Percentiles rank a stretch among this genome's conserved stretches.
Conservation (phyloP, 2,113 vertebrate genomes). For the Chaetorhynchus papuensis region DNA sequence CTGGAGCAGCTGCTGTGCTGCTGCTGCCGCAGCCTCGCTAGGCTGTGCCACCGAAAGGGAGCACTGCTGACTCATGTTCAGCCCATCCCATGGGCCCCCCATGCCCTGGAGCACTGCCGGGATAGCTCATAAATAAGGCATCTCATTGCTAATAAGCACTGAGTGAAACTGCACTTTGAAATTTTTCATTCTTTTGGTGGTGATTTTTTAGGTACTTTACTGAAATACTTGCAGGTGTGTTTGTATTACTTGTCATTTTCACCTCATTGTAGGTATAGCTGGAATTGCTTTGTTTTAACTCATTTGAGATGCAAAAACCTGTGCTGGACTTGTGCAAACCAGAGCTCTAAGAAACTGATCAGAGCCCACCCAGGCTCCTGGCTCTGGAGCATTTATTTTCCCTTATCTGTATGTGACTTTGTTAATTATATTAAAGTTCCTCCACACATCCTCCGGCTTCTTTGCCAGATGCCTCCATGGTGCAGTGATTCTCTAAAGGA, state of each 20-base stretch:
- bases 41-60: neutral
- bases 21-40: rapidly evolving
- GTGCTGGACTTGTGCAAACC: neutral
- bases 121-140: rapidly evolving
- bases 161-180: neutral
- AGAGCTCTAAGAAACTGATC: neutral
- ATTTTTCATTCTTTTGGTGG: neutral
- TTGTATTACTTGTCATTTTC: neutral
- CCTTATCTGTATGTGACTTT: rapidly evolving
- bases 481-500: rapidly evolving
- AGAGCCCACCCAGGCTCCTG: neutral
- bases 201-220: neutral
- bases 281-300: neutral
- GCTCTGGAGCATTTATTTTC: neutral
- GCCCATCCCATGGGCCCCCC: neutral
- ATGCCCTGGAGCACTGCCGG: neutral
- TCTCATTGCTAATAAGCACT: neutral
- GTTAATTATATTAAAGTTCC: neutral
- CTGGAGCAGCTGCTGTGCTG: neutral
- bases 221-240: neutral
- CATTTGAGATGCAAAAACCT: neutral
- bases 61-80: neutral
- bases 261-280: neutral
- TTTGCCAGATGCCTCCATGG: neutral
- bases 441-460: neutral